Evolutionary conservation across 2,797 vertebrate genomes (phyloP), one percentile per base, ranked within the genome.

Genomic region (Esox masquinongy): DNA sequence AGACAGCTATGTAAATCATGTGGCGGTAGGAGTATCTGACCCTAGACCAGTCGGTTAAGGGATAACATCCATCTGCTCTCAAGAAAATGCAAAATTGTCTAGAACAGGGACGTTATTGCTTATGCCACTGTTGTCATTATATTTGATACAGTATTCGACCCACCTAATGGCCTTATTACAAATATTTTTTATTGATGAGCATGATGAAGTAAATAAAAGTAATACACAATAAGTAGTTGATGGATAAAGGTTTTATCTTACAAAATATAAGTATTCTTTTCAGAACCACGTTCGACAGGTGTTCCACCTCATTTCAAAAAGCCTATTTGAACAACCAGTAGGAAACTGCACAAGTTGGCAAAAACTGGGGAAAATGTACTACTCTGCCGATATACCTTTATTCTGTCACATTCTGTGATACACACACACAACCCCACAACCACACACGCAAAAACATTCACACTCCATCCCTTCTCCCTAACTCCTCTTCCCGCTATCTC

Each of bases 61-160:
- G 56, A n/a, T 3, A 61, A 34, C 63, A 26, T 66, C 12, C 15
- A 66, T 66, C 22, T 61, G 24, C 53, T n/a, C 53, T 3, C 29
- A 64, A 12, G 26, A 34, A 15, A 26, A 31, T 50, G 36, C 73
- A 74, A 63, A 39, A 68, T 11, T 24, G 80, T 70, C 64, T 81
- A 31, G 66, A 86, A 67, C 31, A 67, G 31, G 80, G 82, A 82
- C 63, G 77, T 93, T 93, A 92, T 92, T 93, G 92, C 90, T 91
- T 77, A 84, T 39, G 86, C 72, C 73, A 76, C 73, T 76, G 84
- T 79, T 17, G 73, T 76, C 53, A 81, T 72, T 77, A 74, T 24
- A 11, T 74, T 77, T 74, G 26, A 81, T 47, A 47, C 43, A 47
- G 43, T 47, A 47, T 14, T 47, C 0, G 84, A 79, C 59, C 77